Conservation (phyloP, 2,888 invertebrate genomes). For the Fragum whitleyi region DNA sequence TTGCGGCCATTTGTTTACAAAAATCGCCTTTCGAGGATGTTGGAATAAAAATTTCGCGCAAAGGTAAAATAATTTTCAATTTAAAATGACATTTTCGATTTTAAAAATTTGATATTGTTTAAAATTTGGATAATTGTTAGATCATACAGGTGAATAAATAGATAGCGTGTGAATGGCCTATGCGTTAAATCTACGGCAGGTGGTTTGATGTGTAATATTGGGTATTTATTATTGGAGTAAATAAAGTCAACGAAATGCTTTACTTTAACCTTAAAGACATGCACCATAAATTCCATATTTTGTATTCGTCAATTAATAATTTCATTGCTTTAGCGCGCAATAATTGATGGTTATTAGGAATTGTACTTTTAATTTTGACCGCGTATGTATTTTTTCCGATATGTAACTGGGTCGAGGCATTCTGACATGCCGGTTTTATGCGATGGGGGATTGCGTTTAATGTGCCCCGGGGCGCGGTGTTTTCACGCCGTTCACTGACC, state of each 20-base stretch:
- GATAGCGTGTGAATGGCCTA: slow-evolving; percentile 16
- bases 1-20: slow-evolving; percentile 69
- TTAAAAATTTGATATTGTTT: neutral
- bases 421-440: slow-evolving; percentile 59
- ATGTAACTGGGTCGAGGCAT: slow-evolving; percentile 45
- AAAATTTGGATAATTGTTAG: neutral
- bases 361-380: too few species aligned
- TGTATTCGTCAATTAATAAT: too few species aligned
- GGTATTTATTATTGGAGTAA: slow-evolving; percentile 59
- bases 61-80: slow-evolving; percentile 52
- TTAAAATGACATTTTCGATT: neutral
- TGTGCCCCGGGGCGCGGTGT: slow-evolving; percentile 50
- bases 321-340: too few species aligned
- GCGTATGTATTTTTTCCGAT: slow-evolving; percentile 8
- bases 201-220: slow-evolving; percentile 45
- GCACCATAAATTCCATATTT: too few species aligned
- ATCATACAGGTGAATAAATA: neutral
- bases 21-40: slow-evolving; percentile 64
- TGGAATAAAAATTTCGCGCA: slow-evolving; percentile 54
- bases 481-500: slow-evolving; percentile 60
- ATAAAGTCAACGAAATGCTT: too few species aligned
- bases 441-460: neutral
- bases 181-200: slow-evolving; percentile 42
- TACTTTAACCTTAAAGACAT: too few species aligned
- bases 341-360: too few species aligned